Evolutionary conservation across 2,888 invertebrate species (phyloP), one percentile per base, ranked within the genome.

Genomic region (Choreutis nemorana): DNA sequence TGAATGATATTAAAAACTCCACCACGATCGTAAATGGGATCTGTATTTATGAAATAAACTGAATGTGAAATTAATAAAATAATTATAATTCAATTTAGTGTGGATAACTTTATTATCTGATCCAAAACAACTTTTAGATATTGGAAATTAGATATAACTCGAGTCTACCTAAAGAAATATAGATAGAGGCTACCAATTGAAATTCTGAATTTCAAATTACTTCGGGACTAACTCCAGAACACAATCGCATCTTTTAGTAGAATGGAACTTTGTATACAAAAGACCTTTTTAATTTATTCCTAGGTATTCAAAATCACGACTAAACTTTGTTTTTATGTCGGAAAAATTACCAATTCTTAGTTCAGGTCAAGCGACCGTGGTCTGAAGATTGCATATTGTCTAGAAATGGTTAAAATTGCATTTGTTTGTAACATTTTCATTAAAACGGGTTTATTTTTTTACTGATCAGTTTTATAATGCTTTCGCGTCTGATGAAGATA

Each of bases 201-300:
- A 66, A 70, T 70, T 72, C 67, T 56, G 61, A 72, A 67, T 64
- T 70, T 70, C 62, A 71, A 72, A 73, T 73, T 56, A 63, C 62
- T 64, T 61, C 43, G 60, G 48, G 53, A 54, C 57, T 50, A 53
- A 66, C 54, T 70, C 63, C 50, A 48, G 52, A 63, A 62, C 50
- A 64, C 61, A 66, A 60, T 64, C 55, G 58, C 50, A 45, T 59
- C 50, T 46, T 58, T 56, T 49, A 56, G 49, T 50, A 50, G 42
- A 55, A 55, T 54, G 50, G 44, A 55, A 59, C 56, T 62, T 60
- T 60, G 55, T 61, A 18, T 31, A 33, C 31, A n/a, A 33, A 33
- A 31, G 30, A 30, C 16, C 26, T 30, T 33, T 33, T 33, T 33
- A 33, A 33, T 31, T 33, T 33, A 33, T 33, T 33, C 33, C 28